These are phyloP conservation scores for Papilio protenor DNA, from an alignment of 2,888 invertebrate species.

Conservation along the genomic window DNA sequence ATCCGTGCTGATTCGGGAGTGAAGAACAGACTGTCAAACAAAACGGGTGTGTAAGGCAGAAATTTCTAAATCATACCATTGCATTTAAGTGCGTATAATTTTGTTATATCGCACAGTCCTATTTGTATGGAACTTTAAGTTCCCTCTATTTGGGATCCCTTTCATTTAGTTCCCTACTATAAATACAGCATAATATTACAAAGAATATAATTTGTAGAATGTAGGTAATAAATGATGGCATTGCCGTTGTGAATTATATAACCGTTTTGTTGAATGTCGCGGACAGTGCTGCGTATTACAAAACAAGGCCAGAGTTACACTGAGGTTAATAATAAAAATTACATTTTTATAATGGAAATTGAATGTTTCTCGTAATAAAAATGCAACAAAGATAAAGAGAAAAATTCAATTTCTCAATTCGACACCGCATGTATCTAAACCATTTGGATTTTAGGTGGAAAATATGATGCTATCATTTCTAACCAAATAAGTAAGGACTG, in stretches of 20 bases:
- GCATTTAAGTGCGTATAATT: too few species aligned
- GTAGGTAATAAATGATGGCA: neutral
- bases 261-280: neutral
- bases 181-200: neutral
- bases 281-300: constrained; percentile 5
- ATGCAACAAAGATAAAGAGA: neutral
- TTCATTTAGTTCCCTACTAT: too few species aligned
- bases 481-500: neutral
- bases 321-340: neutral
- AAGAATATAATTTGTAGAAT: neutral
- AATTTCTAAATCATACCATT: too few species aligned
- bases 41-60: too few species aligned
- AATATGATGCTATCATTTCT: neutral
- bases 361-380: neutral
- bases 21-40: too few species aligned
- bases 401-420: neutral
- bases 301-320: neutral
- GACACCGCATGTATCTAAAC: too few species aligned
- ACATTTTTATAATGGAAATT: neutral
- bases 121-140: too few species aligned
- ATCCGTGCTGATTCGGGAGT: too few species aligned
- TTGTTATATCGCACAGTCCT: too few species aligned
- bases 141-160: too few species aligned
- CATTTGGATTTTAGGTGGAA: neutral
- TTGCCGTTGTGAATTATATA: neutral